phyloP scores from a whole-genome alignment of 2,113 vertebrate genomes.

The Leptobrachium ailaonicum region DNA sequence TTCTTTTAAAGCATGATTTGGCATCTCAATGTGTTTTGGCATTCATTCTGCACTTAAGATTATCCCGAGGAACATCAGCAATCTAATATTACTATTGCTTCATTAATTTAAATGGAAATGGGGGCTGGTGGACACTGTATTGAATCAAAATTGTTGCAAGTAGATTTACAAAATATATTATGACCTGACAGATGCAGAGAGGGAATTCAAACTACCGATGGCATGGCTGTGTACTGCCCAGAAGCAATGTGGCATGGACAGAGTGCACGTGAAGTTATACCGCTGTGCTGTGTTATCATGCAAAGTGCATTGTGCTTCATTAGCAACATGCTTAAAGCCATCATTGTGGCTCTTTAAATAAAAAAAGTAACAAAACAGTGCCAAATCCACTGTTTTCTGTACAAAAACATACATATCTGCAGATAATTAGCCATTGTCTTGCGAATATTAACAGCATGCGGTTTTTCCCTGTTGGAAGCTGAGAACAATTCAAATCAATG shows the following conservation, averaged over 20 bases:
- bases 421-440: conserved; percentile 5
- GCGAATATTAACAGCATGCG: conserved; percentile 35
- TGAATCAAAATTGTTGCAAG: conserved; percentile 12
- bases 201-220: conserved; percentile 46
- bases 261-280: conserved; percentile 38
- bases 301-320: conserved; percentile 44
- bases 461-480: conserved; percentile 19
- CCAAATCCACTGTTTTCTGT: conserved; percentile 22
- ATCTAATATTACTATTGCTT: too few relatives aligned
- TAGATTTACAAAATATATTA: neutral
- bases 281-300: conserved; percentile 42
- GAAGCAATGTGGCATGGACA: conserved; percentile 41
- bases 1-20: too few relatives aligned
- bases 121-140: neutral
- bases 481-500: conserved; percentile 4
- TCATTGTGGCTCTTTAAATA: neutral
- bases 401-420: conserved; percentile 17
- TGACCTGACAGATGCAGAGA: conserved; percentile 24
- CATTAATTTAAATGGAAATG: neutral
- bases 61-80: too few relatives aligned
- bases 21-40: too few relatives aligned
- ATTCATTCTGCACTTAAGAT: too few relatives aligned
- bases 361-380: conserved; percentile 12
- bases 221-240: conserved; percentile 26
- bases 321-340: conserved; percentile 22